These are phyloP conservation scores for Lasioglossum lativentre DNA, from an alignment of 2,888 invertebrate species.

Conservation along the genomic window DNA sequence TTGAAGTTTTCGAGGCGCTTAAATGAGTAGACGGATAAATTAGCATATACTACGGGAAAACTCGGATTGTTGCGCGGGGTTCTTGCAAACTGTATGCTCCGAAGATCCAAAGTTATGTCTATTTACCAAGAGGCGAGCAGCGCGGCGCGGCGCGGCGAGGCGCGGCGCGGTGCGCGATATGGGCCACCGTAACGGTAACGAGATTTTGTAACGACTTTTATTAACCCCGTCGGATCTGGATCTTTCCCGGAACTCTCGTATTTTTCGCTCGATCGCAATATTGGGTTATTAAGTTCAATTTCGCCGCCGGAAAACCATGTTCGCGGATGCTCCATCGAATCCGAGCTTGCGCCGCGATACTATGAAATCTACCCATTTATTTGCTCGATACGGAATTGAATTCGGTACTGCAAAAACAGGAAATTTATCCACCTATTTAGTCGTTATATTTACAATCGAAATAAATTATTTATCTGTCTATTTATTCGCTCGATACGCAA, in stretches of 20 bases:
- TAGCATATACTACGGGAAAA: slow-evolving; percentile 34
- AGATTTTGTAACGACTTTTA: slow-evolving; percentile 53
- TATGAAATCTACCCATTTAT: background rate
- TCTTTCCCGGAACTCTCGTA: slow-evolving; percentile 2
- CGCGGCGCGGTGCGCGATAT: background rate
- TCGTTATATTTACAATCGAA: background rate
- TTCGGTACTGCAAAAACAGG: background rate
- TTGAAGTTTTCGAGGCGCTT: slow-evolving; percentile 20
- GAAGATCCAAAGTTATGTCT: slow-evolving; percentile 29
- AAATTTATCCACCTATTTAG: background rate
- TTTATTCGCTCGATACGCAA: background rate
- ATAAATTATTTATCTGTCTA: background rate
- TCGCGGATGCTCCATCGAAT: background rate
- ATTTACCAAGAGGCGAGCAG: slow-evolving; percentile 15
- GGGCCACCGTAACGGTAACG: slow-evolving; percentile 28
- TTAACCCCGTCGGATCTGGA: slow-evolving; percentile 28
- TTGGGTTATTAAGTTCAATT: slow-evolving; percentile 19
- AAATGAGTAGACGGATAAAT: slow-evolving; percentile 22
- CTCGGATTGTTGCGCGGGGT: slow-evolving; percentile 34
- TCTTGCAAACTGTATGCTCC: slow-evolving; percentile 42
- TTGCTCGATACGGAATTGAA: background rate
- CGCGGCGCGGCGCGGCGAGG: too few species aligned
- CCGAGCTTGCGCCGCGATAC: background rate
- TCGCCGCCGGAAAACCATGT: background rate
- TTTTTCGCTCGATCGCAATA: background rate